Conservation (phyloP, 2,113 vertebrate species). For the Xiphorhynchus elegans region DNA sequence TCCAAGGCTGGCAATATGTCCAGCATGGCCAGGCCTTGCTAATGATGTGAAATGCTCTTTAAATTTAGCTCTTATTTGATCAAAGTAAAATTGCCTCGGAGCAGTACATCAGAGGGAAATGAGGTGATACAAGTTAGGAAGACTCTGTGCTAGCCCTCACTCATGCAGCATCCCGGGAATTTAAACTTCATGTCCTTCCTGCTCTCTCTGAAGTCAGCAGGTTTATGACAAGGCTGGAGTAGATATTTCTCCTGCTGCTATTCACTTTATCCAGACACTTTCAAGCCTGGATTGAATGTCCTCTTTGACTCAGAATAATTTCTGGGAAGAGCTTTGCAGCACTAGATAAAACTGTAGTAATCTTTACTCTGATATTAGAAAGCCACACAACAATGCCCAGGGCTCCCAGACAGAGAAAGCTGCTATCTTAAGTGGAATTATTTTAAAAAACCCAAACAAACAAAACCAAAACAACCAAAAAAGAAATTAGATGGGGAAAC, state of each 20-base stretch:
- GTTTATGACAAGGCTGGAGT: background rate
- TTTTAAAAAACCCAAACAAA: background rate
- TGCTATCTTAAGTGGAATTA: background rate
- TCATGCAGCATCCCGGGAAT: background rate
- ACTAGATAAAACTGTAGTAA: background rate
- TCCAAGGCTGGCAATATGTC: accelerated
- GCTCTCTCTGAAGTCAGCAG: background rate
- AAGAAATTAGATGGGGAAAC: background rate
- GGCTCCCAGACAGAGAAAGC: background rate
- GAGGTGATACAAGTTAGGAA: background rate
- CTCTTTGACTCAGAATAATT: background rate
- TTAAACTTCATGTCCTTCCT: background rate
- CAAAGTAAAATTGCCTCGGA: background rate
- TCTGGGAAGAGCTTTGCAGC: background rate
- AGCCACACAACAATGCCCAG: background rate
- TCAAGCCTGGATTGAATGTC: background rate
- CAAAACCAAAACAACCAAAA: too few species aligned
- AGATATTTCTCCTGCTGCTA: background rate
- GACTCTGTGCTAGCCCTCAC: background rate
- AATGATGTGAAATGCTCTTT: background rate
- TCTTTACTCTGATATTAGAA: background rate
- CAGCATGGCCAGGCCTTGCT: background rate
- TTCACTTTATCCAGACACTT: background rate
- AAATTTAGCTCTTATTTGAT: background rate
- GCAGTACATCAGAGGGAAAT: background rate